phyloP scores from a whole-genome alignment of 2,888 invertebrate genomes.

The Drosophila ochracea region DNA sequence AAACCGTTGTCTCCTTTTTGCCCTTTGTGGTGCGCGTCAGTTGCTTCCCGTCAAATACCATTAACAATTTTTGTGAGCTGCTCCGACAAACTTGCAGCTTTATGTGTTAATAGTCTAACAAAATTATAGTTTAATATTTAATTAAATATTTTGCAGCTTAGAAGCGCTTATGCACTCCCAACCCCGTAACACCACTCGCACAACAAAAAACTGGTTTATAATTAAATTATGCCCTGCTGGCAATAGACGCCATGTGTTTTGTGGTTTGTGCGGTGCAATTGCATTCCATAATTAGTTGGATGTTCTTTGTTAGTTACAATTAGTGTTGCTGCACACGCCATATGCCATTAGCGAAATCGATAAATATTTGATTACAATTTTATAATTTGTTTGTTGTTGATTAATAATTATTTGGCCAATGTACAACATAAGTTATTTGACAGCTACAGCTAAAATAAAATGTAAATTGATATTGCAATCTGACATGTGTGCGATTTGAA shows the following conservation, averaged over 20 bases:
- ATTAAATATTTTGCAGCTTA: slow-evolving; percentile 71
- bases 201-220: slow-evolving; percentile 45
- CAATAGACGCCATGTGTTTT: slow-evolving; percentile 40
- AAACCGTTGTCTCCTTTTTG: not conserved
- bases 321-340: slow-evolving; percentile 14
- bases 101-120: slow-evolving; percentile 61
- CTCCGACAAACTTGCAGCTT: slow-evolving; percentile 69
- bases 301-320: slow-evolving; percentile 28
- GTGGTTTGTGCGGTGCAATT: slow-evolving; percentile 33
- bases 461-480: slow-evolving; percentile 16
- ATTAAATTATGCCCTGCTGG: slow-evolving; percentile 51
- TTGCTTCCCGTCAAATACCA: slow-evolving; percentile 62
- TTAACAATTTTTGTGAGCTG: slow-evolving; percentile 69
- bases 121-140: slow-evolving; percentile 76
- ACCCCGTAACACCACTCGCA: not conserved
- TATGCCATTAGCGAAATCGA: slow-evolving; percentile 63
- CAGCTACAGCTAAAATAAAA: slow-evolving; percentile 17
- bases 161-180: slow-evolving; percentile 38
- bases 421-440: slow-evolving; percentile 52
- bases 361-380: slow-evolving; percentile 68
- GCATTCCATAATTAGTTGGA: slow-evolving; percentile 59
- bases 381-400: slow-evolving; percentile 56
- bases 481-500: slow-evolving; percentile 4
- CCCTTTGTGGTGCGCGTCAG: slow-evolving; percentile 13
- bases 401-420: slow-evolving; percentile 63